Conservation (phyloP, 2,113 vertebrate genomes). For the Elanoides forficatus region DNA sequence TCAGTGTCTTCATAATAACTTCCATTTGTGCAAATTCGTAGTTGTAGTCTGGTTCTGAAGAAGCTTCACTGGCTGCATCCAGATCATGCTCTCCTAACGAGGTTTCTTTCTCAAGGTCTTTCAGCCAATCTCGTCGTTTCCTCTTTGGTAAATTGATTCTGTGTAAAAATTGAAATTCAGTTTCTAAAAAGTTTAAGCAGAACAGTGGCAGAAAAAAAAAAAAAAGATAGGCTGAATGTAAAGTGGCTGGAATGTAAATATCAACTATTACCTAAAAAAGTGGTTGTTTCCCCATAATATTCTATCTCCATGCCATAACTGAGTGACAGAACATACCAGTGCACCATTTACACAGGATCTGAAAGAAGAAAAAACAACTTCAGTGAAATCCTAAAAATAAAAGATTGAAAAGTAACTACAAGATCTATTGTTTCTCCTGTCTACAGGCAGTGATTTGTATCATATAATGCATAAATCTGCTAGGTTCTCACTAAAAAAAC, state of each 20-base stretch:
- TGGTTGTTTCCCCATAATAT: constrained; percentile 99
- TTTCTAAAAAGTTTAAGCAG: background rate
- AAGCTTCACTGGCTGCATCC: constrained; percentile 95
- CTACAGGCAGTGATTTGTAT: background rate
- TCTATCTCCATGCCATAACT: constrained; percentile 95
- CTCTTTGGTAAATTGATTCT: constrained; percentile 96
- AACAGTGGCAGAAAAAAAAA: background rate
- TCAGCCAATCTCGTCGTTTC: constrained; percentile 91
- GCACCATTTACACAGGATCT: constrained; percentile 96
- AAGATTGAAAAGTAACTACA: background rate
- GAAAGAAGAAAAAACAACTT: background rate
- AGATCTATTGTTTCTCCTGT: background rate
- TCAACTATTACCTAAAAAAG: constrained; percentile 88
- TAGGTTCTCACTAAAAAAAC: background rate
- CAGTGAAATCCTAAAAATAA: background rate
- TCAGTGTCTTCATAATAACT: constrained; percentile 98
- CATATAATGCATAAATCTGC: background rate
- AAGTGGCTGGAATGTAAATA: background rate
- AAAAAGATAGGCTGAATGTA: background rate
- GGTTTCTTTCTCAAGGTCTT: constrained; percentile 87
- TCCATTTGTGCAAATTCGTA: constrained; percentile 99
- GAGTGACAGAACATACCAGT: constrained; percentile 79
- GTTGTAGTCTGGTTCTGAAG: constrained; percentile 97
- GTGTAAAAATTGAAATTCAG: background rate
- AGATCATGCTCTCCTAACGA: constrained; percentile 83